These are phyloP conservation scores for Notothenia rossii DNA, from an alignment of 2,113 vertebrate species.

Conservation along the genomic window DNA sequence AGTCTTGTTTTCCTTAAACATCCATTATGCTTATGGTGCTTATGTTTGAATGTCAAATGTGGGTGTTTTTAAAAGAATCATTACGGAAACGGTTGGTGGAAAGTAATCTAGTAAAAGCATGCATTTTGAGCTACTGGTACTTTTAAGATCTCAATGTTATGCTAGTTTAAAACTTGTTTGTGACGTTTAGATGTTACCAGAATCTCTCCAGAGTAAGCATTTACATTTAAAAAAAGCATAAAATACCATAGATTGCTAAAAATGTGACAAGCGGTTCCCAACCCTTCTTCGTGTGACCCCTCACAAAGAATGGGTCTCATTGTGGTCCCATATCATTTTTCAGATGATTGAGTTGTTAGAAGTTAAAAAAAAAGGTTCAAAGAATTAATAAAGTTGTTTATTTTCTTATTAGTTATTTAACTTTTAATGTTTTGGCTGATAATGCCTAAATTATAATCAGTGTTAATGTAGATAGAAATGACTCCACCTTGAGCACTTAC, in stretches of 20 bases:
- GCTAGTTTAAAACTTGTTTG: too few species aligned
- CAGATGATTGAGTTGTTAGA: not conserved
- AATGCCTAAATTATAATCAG: too few species aligned
- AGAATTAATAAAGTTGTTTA: too few species aligned
- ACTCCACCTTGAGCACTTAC: too few species aligned
- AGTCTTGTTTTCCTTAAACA: not conserved
- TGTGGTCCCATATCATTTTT: not conserved
- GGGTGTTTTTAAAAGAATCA: not conserved
- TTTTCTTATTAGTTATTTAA: too few species aligned
- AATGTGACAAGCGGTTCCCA: not conserved
- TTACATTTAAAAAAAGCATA: not conserved
- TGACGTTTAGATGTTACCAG: not conserved
- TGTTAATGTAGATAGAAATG: too few species aligned
- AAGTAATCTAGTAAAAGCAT: not conserved
- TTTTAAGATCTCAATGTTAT: not conserved
- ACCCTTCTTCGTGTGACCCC: not conserved
- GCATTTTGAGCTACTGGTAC: not conserved
- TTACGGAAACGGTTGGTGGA: not conserved
- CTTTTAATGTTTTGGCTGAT: not conserved
- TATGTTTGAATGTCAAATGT: not conserved
- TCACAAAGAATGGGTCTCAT: not conserved
- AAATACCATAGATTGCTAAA: not conserved
- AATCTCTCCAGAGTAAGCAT: not conserved
- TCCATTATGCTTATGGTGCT: not conserved
- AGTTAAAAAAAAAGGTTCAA: not conserved